Conservation (phyloP, 2,797 vertebrate species). For the Xiphorhynchus erythropygius region DNA sequence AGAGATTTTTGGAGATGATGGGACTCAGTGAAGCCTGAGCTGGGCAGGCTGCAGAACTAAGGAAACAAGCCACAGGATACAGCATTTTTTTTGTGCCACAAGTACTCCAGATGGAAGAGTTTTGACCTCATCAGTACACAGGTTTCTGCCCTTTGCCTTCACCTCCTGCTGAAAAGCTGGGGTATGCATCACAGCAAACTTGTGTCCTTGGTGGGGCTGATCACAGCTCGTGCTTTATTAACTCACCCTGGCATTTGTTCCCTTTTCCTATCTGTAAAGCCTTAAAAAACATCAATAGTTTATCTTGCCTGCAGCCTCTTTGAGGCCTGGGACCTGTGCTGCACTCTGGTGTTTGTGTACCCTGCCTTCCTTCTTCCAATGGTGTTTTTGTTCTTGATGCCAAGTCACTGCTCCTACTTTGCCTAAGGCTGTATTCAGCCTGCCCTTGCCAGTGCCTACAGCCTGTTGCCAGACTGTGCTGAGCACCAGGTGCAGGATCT, state of each 20-base stretch:
- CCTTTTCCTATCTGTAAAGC: not conserved
- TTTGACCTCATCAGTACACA: not conserved
- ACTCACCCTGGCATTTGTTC: not conserved
- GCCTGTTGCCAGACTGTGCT: not conserved
- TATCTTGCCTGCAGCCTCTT: not conserved
- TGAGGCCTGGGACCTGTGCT: not conserved
- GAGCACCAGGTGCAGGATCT: not conserved
- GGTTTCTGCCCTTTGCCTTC: not conserved
- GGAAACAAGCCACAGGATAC: not conserved
- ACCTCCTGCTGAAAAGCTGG: not conserved
- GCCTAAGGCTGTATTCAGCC: not conserved
- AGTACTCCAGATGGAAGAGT: not conserved
- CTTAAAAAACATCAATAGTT: not conserved
- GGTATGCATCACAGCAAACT: not conserved
- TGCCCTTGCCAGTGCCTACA: not conserved
- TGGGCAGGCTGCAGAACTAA: not conserved
- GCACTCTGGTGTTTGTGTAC: not conserved
- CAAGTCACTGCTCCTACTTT: not conserved
- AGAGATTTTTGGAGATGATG: not conserved
- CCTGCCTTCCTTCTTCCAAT: not conserved
- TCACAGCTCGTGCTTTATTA: rapidly evolving
- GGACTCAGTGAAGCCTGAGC: not conserved
- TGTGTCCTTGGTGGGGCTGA: not conserved
- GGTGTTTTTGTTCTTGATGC: not conserved
- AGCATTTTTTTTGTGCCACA: not conserved